Evolutionary conservation across 2,888 invertebrate genomes (phyloP), one percentile per base, ranked within the genome.

Genomic region (Ormyrus labotus): DNA sequence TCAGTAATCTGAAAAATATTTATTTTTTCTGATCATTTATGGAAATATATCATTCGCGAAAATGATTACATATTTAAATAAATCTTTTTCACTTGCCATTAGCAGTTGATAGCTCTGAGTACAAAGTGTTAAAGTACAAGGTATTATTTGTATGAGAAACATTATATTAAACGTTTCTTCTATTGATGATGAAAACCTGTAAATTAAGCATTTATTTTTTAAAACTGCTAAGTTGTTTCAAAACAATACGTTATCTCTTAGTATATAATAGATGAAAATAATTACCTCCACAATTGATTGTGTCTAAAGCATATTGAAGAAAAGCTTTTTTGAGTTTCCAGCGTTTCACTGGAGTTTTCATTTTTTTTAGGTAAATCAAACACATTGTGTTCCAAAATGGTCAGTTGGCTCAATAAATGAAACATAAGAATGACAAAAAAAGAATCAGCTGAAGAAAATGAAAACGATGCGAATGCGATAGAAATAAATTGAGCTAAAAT

Each of bases 331-430:
- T 72, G 34, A 34, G 72, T 78, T 5, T 70, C n/a, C 10, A 50
- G 13, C 13, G 47, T 75, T 9, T 74, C 74, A 4, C 13, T 19
- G 5, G 4, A 9, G 58, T 9, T 71, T 8, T 53, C 19, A n/a
- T 70, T 70, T 55, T 34, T 13, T 5, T 70, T 55, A 0, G 80
- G 74, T n/a, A 82, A 72, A 1, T 82, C 45, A 6, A 19, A 50
- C 4, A 82, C n/a, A 10, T 6, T 34, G 57, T 80, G 4, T 11
- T 82, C 69, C 7, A 82, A 67, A 34, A 81, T 76, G 5, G 82
- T 79, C 5, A 88, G 61, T 80, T 88, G 89, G 0, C 86, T 87
- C 48, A 88, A 88, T 10, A 87, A 63, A 73, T 89, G 88, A 53
- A 87, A 76, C 6, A 87, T 83, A 8, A 88, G 78, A 10, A 87